phyloP scores from a whole-genome alignment of 1,140 invertebrate species.

The Riptortus pedestris region DNA sequence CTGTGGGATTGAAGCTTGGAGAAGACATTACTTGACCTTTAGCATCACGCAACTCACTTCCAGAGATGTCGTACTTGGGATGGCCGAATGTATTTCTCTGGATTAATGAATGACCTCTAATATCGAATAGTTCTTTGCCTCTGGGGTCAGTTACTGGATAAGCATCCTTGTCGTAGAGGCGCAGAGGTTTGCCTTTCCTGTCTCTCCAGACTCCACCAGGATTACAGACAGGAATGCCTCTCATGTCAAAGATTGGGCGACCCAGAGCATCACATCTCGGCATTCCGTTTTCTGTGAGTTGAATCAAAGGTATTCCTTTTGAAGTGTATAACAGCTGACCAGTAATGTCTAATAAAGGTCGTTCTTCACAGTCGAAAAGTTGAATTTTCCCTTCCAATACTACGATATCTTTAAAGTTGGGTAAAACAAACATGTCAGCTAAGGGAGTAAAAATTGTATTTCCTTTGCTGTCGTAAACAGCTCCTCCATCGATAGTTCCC shows the following conservation, averaged over 20 bases:
- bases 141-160: neutral
- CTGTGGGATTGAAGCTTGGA: neutral
- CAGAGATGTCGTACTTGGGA: neutral
- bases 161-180: constrained; percentile 2
- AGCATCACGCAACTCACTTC: neutral
- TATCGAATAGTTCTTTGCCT: constrained; percentile 3
- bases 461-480: neutral
- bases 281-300: neutral
- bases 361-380: neutral
- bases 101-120: neutral
- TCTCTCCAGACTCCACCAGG: neutral
- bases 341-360: neutral
- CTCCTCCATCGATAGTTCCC: neutral
- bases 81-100: neutral
- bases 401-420: neutral
- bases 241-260: neutral
- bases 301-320: neutral
- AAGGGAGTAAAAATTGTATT: neutral
- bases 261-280: neutral
- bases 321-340: neutral
- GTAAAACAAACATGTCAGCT: neutral
- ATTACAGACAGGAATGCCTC: constrained; percentile 3
- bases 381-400: neutral
- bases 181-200: neutral
- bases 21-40: neutral